Evolutionary conservation across 2,113 vertebrate genomes (phyloP), one percentile per base, ranked within the genome.

Genomic region (Verasper variegatus): DNA sequence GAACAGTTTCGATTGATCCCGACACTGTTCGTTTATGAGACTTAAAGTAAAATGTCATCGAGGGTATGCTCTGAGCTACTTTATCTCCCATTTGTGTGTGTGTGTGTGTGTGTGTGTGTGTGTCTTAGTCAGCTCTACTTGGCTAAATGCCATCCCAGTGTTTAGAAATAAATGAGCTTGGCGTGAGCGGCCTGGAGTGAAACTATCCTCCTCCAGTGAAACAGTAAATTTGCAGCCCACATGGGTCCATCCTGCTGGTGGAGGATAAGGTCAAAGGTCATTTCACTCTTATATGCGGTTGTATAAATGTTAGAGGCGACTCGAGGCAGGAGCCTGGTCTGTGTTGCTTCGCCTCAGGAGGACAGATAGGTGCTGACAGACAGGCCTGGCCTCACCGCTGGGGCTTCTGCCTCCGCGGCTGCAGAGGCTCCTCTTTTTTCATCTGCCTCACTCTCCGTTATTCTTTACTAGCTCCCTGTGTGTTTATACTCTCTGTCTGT

Each of bases 301-400:
- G 71, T 74, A 68, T 82, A 84, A 92, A 88, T 87, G 86, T 83
- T 81, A 72, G 81, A 24, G 20, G 37, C 24, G 23, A 81, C 81
- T 84, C 5, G 17, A 73, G 88, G 84, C 78, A 27, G 57, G 56
- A 76, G 74, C 61, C 54, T 78, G 52, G 26, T 78, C 81, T 80
- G 68, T 6, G 18, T 69, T 47, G 69, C 51, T n/a, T 1, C 64
- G 59, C 78, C 80, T 74, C 60, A 52, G 81, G 81, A 87, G 74
- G 78, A 84, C 70, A 75, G 86, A 86, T 77, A 57, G 81, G 67
- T 85, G 71, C 76, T 87, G 89, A 89, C 85, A 88, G 85, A 85
- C 75, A 58, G 78, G 66, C 76, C 59, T 26, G 60, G 58, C 54
- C 37, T 59, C 66, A 59, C 61, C 6, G 4, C 58, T 70, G 68